Evolutionary conservation across 2,888 invertebrate genomes (phyloP).

Genomic region (Sarcophaga variegata): DNA sequence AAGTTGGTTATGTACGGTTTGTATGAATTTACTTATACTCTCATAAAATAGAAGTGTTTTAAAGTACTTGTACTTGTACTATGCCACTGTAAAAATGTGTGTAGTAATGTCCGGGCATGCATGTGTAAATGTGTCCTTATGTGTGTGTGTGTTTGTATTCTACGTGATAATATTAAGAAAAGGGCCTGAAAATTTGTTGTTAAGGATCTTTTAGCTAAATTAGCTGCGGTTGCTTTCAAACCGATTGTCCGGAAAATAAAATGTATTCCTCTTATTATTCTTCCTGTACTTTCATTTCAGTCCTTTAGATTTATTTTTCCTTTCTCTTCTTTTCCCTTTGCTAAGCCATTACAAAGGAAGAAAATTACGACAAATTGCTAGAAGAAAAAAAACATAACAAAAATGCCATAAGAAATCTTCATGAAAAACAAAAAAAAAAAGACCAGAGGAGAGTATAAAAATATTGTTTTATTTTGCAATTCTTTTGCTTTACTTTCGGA

Average conservation of each 20-base stretch:
- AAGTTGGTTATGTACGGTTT: not conserved
- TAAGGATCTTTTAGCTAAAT: constrained; percentile 64
- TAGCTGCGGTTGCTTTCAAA: constrained; percentile 66
- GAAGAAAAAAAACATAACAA: not conserved
- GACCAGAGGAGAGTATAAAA: not conserved
- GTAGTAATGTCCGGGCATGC: not conserved
- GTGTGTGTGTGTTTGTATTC: constrained; percentile 1
- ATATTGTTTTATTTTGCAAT: not conserved
- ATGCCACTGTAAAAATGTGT: not conserved
- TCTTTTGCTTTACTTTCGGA: not conserved
- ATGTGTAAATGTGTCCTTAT: not conserved
- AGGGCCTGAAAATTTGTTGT: constrained; percentile 58
- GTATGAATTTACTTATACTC: not conserved
- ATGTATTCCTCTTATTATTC: constrained; percentile 61
- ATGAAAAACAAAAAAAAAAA: not conserved
- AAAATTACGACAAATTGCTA: constrained; percentile 61
- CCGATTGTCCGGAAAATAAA: constrained; percentile 66
- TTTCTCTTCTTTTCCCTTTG: constrained; percentile 4
- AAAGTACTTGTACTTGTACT: not conserved
- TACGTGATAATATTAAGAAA: constrained; percentile 26
- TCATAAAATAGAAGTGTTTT: constrained; percentile 21
- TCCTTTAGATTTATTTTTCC: constrained; percentile 3
- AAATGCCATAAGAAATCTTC: constrained; percentile 44
- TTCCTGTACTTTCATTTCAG: constrained; percentile 19
- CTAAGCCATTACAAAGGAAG: constrained; percentile 21